These are phyloP conservation scores for Drosophila athabasca DNA, from an alignment of 1,140 invertebrate species.

Conservation along the genomic window DNA sequence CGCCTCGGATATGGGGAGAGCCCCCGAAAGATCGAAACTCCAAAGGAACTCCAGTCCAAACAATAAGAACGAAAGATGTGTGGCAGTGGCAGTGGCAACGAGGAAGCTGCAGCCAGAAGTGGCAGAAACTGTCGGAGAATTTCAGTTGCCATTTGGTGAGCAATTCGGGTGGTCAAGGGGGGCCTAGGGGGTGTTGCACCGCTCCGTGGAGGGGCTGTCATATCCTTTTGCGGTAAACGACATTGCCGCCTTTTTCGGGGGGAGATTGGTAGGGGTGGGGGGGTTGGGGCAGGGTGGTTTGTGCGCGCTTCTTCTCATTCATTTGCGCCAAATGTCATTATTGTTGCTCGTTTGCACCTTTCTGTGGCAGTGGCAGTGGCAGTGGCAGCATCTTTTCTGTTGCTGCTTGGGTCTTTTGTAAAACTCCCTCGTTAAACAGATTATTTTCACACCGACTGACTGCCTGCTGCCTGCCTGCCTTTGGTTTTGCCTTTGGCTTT, in stretches of 20 bases:
- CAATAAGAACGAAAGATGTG: constrained; percentile 24
- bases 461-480: not conserved
- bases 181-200: constrained; percentile 29
- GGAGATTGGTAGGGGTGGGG: constrained; percentile 15
- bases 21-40: constrained; percentile 9
- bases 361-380: constrained; percentile 25
- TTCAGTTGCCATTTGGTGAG: constrained; percentile 21
- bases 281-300: not conserved
- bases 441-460: constrained; percentile 74
- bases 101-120: constrained; percentile 45
- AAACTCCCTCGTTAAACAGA: constrained; percentile 81
- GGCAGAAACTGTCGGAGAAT: constrained; percentile 35
- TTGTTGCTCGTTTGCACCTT: constrained; percentile 68
- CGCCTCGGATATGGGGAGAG: constrained; percentile 14
- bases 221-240: constrained; percentile 74
- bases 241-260: not conserved
- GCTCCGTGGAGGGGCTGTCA: constrained; percentile 60
- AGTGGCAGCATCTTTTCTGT: constrained; percentile 26
- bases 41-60: not conserved
- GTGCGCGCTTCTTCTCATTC: constrained; percentile 34
- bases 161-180: no score
- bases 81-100: constrained; percentile 8
- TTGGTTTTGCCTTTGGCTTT: no score
- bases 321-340: constrained; percentile 82
- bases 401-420: constrained; percentile 68